Conservation (phyloP, 2,888 invertebrate genomes). For the Ctenicera cuprea region DNA sequence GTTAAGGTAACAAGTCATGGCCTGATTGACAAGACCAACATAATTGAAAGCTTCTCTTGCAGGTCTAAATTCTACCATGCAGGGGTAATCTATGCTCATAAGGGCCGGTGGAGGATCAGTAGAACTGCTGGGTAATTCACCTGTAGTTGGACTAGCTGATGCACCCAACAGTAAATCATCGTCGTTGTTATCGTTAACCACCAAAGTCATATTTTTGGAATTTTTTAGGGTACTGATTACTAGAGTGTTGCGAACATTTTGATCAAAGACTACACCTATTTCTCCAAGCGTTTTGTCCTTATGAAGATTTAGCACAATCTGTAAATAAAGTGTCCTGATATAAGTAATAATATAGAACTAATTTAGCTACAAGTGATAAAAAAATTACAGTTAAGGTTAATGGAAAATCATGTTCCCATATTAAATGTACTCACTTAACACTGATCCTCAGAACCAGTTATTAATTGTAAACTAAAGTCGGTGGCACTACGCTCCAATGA, state of each 20-base stretch:
- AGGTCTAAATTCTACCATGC: slow-evolving; percentile 41
- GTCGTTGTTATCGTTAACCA: slow-evolving; percentile 62
- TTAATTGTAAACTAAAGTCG: no score
- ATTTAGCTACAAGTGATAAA: no score
- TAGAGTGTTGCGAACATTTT: slow-evolving; percentile 65
- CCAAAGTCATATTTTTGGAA: slow-evolving; percentile 60
- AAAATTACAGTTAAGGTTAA: no score
- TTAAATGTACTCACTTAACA: no score
- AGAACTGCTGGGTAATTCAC: slow-evolving; percentile 53
- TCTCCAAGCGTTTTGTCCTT: slow-evolving; percentile 72
- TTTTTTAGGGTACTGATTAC: slow-evolving; percentile 53
- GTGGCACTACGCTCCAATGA: no score
- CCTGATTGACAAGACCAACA: slow-evolving; percentile 91
- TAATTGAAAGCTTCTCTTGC: slow-evolving; percentile 70
- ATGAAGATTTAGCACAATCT: slow-evolving; percentile 71
- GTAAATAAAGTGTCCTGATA: slow-evolving; percentile 54
- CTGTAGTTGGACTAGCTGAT: slow-evolving; percentile 71
- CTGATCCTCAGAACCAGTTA: no score
- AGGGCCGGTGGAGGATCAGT: slow-evolving; percentile 55
- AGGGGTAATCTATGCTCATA: slow-evolving; percentile 61
- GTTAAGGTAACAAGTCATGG: slow-evolving; percentile 95
- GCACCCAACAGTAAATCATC: slow-evolving; percentile 72
- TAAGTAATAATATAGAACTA: no score
- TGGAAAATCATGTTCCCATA: no score
- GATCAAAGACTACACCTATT: slow-evolving; percentile 69